Conservation (phyloP, 2,113 vertebrate species). For the Brachionichthys hirsutus region DNA sequence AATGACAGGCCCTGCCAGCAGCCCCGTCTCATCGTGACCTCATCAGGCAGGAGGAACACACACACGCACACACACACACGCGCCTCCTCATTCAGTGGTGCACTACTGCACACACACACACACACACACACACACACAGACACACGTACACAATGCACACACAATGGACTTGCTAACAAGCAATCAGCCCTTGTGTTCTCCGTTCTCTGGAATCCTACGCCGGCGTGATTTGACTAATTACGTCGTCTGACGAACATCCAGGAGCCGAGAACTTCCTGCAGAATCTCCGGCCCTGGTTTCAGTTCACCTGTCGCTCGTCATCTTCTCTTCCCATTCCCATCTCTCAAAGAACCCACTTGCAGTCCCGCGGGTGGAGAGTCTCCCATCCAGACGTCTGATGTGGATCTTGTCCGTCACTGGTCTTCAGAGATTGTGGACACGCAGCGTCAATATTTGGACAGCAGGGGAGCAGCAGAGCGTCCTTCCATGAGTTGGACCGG, state of each 20-base stretch:
- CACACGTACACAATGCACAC: constrained; percentile 44
- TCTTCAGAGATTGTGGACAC: constrained; percentile 57
- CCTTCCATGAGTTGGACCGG: constrained; percentile 39
- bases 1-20: constrained; percentile 70
- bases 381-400: constrained; percentile 54
- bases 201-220: constrained; percentile 43
- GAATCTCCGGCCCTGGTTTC: constrained; percentile 32
- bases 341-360: not conserved
- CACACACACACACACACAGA: constrained; percentile 10
- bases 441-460: constrained; percentile 71
- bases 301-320: constrained; percentile 16
- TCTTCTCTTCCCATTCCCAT: constrained; percentile 14
- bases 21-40: constrained; percentile 58
- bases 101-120: not conserved
- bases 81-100: constrained; percentile 1
- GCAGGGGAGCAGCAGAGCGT: constrained; percentile 50
- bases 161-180: constrained; percentile 63
- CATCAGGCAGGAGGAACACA: constrained; percentile 48
- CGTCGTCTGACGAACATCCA: constrained; percentile 56
- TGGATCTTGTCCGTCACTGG: constrained; percentile 57
- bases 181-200: constrained; percentile 45
- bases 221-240: constrained; percentile 70
- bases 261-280: constrained; percentile 31
- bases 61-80: not conserved
- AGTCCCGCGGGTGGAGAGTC: constrained; percentile 33